A percentile compares a stretch with the other conserved stretches of the same genome.
These are phyloP conservation scores for Meiosimyza decipiens DNA, from an alignment of 2,888 invertebrate species.

Conservation along the genomic window DNA sequence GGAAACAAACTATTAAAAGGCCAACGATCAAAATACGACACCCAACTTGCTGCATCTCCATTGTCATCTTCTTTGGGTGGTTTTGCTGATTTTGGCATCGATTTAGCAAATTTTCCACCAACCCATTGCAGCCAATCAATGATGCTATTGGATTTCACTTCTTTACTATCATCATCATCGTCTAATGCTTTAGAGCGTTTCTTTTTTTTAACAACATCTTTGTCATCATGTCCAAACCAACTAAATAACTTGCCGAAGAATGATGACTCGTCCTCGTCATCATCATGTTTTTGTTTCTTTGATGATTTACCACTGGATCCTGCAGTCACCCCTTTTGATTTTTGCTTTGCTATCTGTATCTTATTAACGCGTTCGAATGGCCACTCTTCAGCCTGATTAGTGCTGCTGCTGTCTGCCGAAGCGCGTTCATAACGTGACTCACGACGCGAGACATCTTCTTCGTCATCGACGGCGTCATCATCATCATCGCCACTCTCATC, in stretches of 20 bases:
- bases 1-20: slow-evolving; percentile 63
- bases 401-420: slow-evolving; percentile 46
- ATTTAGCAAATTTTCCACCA: slow-evolving; percentile 45
- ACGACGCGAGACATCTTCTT: slow-evolving; percentile 44
- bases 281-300: slow-evolving; percentile 39
- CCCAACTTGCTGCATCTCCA: slow-evolving; percentile 49
- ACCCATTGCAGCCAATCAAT: slow-evolving; percentile 61
- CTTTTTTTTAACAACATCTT: slow-evolving; percentile 21
- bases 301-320: slow-evolving; percentile 22
- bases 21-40: slow-evolving; percentile 62
- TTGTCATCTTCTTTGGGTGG: slow-evolving; percentile 26
- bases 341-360: slow-evolving; percentile 38
- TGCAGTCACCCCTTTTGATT: slow-evolving; percentile 25
- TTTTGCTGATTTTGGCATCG: slow-evolving; percentile 37
- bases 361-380: slow-evolving; percentile 50
- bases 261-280: slow-evolving; percentile 44
- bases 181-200: slow-evolving; percentile 2
- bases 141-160: slow-evolving; percentile 50
- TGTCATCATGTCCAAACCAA: slow-evolving; percentile 43
- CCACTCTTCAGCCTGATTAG: slow-evolving; percentile 50
- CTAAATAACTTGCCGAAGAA: slow-evolving; percentile 47
- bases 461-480: slow-evolving; percentile 42
- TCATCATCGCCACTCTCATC: slow-evolving; percentile 40
- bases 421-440: slow-evolving; percentile 34
- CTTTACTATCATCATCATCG: background rate